Evolutionary conservation across 2,888 invertebrate genomes (phyloP), one percentile per base, ranked within the genome.

Genomic region (Oligia latruncula): DNA sequence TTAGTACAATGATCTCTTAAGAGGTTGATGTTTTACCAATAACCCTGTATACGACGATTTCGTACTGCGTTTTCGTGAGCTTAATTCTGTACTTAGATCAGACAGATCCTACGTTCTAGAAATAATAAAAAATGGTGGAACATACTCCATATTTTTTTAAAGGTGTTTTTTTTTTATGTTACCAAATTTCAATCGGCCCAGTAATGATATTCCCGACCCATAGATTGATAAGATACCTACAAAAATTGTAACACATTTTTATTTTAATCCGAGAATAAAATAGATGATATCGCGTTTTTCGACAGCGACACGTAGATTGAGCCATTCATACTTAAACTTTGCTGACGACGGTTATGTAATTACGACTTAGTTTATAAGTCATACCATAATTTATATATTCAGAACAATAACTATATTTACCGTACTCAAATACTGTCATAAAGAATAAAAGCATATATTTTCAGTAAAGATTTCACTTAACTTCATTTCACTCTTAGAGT

Each of bases 101-200:
- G 35, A 35, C 35, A 35, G 35, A 3, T 1, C 2, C 35, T 35
- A 35, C 35, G 35, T 35, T 35, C 35, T 35, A 35, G 35, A 35
- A 35, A 29, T 29, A 29, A 29, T 29, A 29, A 29, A 29, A 29
- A 29, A 35, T 35, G 35, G 35, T 35, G 35, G 3, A 35, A 35
- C 35, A 35, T 35, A 35, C 29, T 46, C 52, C 23, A 65, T 35
- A 65, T 55, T 75, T 46, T 64, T 29, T 23, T 1, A 46, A 58
- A 66, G 11, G n/a, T 29, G 8, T 15, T 23, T 80, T 79, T 80
- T 71, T 78, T 79, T 80, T 40, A 67, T 55, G 35, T 60, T 71
- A 64, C 43, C 70, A 15, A 40, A 60, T 73, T 71, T 62, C 58
- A 58, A 60, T 35, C 4, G 64, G 58, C 60, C 29, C 49, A 4